phyloP scores from a whole-genome alignment of 2,888 invertebrate genomes.

The Drosophila testacea region DNA sequence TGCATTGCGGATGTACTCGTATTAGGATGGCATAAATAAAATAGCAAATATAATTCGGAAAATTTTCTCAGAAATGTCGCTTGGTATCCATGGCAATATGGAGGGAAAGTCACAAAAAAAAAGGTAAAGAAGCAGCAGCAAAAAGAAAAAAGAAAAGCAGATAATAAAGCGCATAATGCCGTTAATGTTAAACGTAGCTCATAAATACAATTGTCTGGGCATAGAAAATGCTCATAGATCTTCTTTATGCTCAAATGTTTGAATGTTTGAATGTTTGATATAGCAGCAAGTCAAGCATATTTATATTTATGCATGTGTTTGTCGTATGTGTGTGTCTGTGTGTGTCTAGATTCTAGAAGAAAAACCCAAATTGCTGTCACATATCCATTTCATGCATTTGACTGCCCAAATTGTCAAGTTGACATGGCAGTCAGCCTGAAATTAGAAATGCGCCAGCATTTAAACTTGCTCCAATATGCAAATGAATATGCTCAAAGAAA shows the following conservation, averaged over 20 bases:
- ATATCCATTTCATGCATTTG: slow-evolving; percentile 72
- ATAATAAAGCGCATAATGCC: slow-evolving; percentile 18
- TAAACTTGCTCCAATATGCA: slow-evolving; percentile 67
- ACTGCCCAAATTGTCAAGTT: slow-evolving; percentile 78
- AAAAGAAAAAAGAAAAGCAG: neutral
- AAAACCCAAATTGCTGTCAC: slow-evolving; percentile 55
- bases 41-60: slow-evolving; percentile 3
- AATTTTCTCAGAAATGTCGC: slow-evolving; percentile 1
- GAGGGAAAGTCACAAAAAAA: neutral
- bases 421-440: slow-evolving; percentile 67
- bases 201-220: slow-evolving; percentile 40
- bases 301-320: slow-evolving; percentile 30
- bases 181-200: slow-evolving; percentile 23
- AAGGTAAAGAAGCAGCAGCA: neutral
- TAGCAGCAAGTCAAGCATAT: slow-evolving; percentile 35
- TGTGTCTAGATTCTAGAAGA: neutral
- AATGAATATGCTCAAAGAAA: slow-evolving; percentile 66
- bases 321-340: neutral
- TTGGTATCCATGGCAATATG: slow-evolving; percentile 12
- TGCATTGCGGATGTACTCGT: neutral
- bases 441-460: slow-evolving; percentile 78
- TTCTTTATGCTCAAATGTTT: slow-evolving; percentile 4
- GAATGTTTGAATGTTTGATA: slow-evolving; percentile 15
- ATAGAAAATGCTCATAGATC: slow-evolving; percentile 17
- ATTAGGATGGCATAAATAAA: neutral